Evolutionary conservation across 2,888 invertebrate species (phyloP).

Genomic region (Nebria salina): DNA sequence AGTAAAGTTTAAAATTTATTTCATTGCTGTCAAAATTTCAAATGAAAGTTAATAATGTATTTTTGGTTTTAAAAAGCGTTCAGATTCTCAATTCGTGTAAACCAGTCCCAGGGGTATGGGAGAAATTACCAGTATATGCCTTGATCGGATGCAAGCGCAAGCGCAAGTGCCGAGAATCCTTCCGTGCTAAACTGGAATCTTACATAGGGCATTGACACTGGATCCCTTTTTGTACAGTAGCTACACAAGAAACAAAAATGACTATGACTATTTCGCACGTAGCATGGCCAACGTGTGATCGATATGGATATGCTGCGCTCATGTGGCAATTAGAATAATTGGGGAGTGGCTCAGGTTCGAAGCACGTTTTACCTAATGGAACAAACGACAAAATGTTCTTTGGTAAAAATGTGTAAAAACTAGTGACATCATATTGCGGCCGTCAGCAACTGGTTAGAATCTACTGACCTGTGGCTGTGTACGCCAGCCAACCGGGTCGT

Average conservation of each 20-base stretch:
- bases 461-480: conserved; percentile 6
- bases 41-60: too few species aligned
- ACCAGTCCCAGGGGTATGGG: neutral
- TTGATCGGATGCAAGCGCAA: neutral
- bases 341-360: conserved; percentile 14
- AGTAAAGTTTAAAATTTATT: neutral
- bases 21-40: neutral
- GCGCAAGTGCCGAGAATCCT: neutral
- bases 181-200: neutral
- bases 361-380: conserved; percentile 4
- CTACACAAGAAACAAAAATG: too few species aligned
- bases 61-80: neutral
- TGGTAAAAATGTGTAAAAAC: neutral
- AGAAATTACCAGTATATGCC: neutral
- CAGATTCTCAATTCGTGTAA: neutral
- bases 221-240: too few species aligned
- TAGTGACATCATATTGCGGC: neutral
- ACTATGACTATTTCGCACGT: neutral
- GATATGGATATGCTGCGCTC: neutral
- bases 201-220: neutral
- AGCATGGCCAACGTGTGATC: neutral
- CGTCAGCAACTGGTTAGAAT: neutral
- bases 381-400: neutral
- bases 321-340: conserved; percentile 34
- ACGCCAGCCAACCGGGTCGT: conserved; percentile 4